Percentiles rank a stretch among this genome's conserved stretches.
Conservation (phyloP, 2,113 vertebrate genomes). For the Xenopus laevis region DNA sequence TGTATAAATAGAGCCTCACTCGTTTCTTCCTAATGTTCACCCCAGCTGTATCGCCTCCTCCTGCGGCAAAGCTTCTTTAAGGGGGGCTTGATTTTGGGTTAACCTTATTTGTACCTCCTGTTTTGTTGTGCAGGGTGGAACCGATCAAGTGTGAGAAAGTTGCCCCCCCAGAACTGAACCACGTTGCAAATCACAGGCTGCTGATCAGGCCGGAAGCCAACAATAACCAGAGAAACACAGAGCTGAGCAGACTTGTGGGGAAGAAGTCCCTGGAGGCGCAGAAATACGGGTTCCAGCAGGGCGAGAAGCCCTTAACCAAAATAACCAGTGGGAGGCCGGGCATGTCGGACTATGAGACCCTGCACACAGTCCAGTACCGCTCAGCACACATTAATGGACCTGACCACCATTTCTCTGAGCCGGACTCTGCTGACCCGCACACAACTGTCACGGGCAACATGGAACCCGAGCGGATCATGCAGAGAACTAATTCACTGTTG, state of each 20-base stretch:
- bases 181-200: constrained; percentile 76
- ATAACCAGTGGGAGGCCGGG: constrained; percentile 83
- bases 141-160: constrained; percentile 68
- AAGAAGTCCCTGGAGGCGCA: constrained; percentile 77
- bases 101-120: not conserved
- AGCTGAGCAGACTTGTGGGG: constrained; percentile 70
- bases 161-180: constrained; percentile 79
- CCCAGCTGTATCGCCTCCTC: too few species aligned
- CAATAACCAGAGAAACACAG: constrained; percentile 84
- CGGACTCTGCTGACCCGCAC: constrained; percentile 49
- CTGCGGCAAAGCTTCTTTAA: too few species aligned
- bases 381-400: constrained; percentile 70
- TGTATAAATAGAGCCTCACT: too few species aligned
- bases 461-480: constrained; percentile 75
- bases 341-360: constrained; percentile 59
- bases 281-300: constrained; percentile 79
- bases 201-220: constrained; percentile 86
- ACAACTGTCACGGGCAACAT: constrained; percentile 40
- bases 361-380: constrained; percentile 58
- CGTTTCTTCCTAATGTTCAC: too few species aligned
- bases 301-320: constrained; percentile 79
- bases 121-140: constrained; percentile 60
- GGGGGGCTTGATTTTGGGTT: too few species aligned
- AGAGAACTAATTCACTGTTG: constrained; percentile 90
- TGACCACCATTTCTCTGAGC: constrained; percentile 58